These are phyloP conservation scores for Porphyrio hochstetteri DNA, from an alignment of 2,113 vertebrate species.

Conservation along the genomic window DNA sequence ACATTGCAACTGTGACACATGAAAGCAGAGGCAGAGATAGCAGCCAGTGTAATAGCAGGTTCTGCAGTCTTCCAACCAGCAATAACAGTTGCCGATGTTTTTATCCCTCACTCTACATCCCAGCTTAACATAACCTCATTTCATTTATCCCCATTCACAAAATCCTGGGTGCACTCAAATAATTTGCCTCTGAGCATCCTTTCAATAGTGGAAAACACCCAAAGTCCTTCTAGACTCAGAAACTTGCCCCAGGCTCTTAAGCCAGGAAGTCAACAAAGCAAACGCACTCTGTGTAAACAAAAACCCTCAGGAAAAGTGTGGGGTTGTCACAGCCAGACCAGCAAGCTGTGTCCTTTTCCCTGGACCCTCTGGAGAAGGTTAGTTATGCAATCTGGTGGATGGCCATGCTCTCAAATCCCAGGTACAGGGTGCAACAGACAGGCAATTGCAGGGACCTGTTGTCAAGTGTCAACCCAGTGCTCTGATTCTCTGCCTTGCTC, in stretches of 20 bases:
- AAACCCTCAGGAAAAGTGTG: fast-evolving
- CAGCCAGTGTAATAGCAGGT: neutral
- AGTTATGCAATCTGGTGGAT: neutral
- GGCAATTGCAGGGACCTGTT: neutral
- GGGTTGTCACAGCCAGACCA: neutral
- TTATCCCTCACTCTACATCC: neutral
- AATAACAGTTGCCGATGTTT: neutral
- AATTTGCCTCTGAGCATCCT: neutral
- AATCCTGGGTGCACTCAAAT: neutral
- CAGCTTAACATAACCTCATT: neutral
- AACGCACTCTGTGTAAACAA: fast-evolving
- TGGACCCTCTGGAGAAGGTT: neutral
- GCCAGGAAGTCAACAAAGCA: neutral
- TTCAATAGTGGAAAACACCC: neutral
- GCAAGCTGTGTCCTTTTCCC: neutral
- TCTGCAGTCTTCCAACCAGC: neutral
- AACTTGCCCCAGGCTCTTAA: neutral
- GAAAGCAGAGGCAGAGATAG: neutral
- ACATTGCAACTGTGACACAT: neutral
- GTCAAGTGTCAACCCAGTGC: neutral
- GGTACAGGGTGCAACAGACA: neutral
- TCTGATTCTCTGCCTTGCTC: neutral
- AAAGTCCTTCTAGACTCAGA: neutral
- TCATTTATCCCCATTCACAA: neutral
- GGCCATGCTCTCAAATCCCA: neutral